phyloP scores from a whole-genome alignment of 2,888 invertebrate species.

The Kryphioiulus occultus region DNA sequence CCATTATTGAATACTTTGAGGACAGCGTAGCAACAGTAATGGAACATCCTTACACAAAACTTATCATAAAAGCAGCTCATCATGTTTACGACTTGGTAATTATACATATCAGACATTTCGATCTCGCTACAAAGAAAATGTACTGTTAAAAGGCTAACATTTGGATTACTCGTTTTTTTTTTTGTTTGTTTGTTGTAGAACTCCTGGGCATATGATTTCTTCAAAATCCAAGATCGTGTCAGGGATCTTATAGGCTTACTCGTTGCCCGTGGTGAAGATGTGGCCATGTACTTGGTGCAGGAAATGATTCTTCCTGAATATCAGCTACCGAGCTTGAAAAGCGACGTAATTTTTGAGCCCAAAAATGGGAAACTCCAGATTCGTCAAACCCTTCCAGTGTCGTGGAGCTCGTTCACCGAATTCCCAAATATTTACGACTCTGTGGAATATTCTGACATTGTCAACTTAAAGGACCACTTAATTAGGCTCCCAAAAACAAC shows the following conservation, averaged over 20 bases:
- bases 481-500: conserved; percentile 39
- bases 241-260: conserved; percentile 55
- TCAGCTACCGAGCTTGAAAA: conserved; percentile 53
- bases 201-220: conserved; percentile 54
- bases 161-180: background rate
- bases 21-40: background rate
- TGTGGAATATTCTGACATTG: background rate
- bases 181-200: conserved; percentile 39
- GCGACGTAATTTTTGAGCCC: conserved; percentile 55
- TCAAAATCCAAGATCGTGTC: conserved; percentile 55
- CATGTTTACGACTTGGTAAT: conserved; percentile 20
- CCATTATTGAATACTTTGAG: background rate
- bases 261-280: conserved; percentile 54
- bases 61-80: background rate
- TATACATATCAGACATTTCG: background rate
- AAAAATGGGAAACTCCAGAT: conserved; percentile 58
- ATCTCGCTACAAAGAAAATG: background rate
- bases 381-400: conserved; percentile 58
- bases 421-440: conserved; percentile 56
- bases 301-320: conserved; percentile 56
- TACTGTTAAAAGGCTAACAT: background rate
- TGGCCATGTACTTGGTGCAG: conserved; percentile 53
- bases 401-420: conserved; percentile 59
- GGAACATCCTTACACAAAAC: background rate
- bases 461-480: conserved; percentile 1